Base-by-base conservation (phyloP, 2,797 vertebrate species). In the Orientallactaga sibirica region DNA sequence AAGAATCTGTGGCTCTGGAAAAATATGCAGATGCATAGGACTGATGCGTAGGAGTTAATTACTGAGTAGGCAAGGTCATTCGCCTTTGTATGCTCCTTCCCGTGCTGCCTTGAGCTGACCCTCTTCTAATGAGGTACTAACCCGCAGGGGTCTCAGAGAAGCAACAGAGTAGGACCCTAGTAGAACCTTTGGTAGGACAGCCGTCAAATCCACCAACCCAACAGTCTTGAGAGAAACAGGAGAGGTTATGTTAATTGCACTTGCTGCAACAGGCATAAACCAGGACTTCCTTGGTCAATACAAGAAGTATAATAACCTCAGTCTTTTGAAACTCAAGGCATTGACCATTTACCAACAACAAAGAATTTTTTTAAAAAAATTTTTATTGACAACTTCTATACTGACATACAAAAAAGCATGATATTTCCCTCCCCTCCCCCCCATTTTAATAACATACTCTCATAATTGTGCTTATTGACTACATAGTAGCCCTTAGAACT, bases 261-360 rank as follows among this genome's bases (percentile, higher is more conserved):
- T 25, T 19, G 4, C 33, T 55, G 22, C 33, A 89, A 33, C 0
- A 68, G 19, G 15, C n/a, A 0, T 58, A 67, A 93, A 41, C n/a
- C 12, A 70, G 14, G 29, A 86, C 18, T 48, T 25, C 41, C 33
- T 71, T 7, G 12, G 66, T 1, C 0, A 90, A 93, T 84, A 41
- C n/a, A 80, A 88, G 24, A 74, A 67, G 48, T 41, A 19, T 27
- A 9, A 19, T 75, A 22, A 81, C 22, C 27, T 75, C 6, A n/a
- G 29, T 33, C 58, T 81, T 94, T 77, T 64, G 37, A 5, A 93
- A 93, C 25, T 86, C 73, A 86, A 84, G 15, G 27, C 5, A 70
- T 10, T 68, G 37, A 79, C 29, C 20, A 29, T 77, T 85, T 71
- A 78, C 37, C 70, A 94, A 43, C 3, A 41, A 61, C 43, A 74